Evolutionary conservation across 1,140 invertebrate genomes (phyloP).

Genomic region (Holcopasites calliopsidis): DNA sequence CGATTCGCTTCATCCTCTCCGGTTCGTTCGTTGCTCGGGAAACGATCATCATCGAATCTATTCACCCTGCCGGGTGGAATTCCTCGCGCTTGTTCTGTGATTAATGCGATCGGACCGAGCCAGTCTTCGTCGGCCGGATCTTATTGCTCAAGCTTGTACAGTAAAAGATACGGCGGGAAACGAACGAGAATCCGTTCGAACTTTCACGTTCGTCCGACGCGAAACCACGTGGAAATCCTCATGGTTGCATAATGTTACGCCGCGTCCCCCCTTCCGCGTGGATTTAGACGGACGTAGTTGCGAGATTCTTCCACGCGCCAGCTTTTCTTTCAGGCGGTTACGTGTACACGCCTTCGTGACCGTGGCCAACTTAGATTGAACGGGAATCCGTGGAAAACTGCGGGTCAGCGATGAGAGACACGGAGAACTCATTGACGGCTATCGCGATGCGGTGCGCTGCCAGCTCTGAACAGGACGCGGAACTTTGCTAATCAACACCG

Average conservation of each 20-base stretch:
- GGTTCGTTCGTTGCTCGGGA: background rate
- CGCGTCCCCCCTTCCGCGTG: background rate
- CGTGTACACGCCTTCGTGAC: background rate
- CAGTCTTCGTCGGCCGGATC: background rate
- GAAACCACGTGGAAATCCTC: background rate
- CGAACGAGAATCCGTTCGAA: constrained; percentile 1
- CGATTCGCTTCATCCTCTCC: background rate
- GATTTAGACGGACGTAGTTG: background rate
- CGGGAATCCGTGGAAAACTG: constrained; percentile 14
- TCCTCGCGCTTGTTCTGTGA: background rate
- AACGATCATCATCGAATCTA: constrained; percentile 1
- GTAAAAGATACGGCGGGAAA: background rate
- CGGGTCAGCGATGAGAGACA: constrained; percentile 21
- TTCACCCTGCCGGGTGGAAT: background rate
- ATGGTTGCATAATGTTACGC: background rate
- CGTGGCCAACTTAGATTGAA: constrained; percentile 30
- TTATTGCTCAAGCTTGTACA: background rate
- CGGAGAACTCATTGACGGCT: constrained; percentile 1
- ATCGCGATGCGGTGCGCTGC: background rate
- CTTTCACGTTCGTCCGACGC: constrained; percentile 11
- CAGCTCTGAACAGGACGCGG: background rate
- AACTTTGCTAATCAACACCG: constrained; percentile 63
- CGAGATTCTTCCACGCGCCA: constrained; percentile 11
- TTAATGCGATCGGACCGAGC: constrained; percentile 11
- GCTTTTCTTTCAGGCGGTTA: background rate